Base-by-base conservation (phyloP, 2,888 invertebrate species). In the Hirtodrosophila duncani region DNA sequence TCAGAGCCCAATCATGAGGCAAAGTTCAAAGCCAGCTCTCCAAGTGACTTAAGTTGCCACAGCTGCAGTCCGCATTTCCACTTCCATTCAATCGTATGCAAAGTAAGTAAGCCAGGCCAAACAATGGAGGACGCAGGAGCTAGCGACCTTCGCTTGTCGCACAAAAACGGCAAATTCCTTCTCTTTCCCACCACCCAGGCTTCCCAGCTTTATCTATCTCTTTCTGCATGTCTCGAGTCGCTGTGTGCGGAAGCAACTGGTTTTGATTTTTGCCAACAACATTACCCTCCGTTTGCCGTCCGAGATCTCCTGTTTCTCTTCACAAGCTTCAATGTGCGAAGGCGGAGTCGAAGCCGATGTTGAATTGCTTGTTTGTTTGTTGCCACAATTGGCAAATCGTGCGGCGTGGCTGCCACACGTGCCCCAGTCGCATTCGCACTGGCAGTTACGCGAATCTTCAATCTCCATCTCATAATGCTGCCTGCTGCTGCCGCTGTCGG, bases 21-120 rank as follows among this genome's bases (percentile, higher is more conserved):
- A 78, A 63, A 72, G 72, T 80, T 72, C 81, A 72, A 74, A 80
- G 78, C 59, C 34, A 39, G 53, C n/a, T n/a, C n/a, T n/a, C n/a
- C n/a, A n/a, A n/a, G n/a, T n/a, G n/a, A n/a, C n/a, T n/a, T n/a
- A n/a, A n/a, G n/a, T n/a, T n/a, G n/a, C n/a, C n/a, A n/a, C n/a
- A 42, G 30, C 38, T 60, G 58, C 60, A 57, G 30, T 41, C 26
- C 39, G 21, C 41, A 36, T 10, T 13, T 8, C 9, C n/a, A 3
- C n/a, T 24, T 3, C 9, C n/a, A 3, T 24, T 37, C 60, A 71
- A 61, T 64, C 50, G 42, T 74, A 80, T 72, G 57, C 55, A 69
- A 74, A 65, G 57, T 46, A 37, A 23, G 23, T 30, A 36, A 52
- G 33, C 36, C 57, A 44, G 48, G 41, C 55, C 38, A 31, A 52